phyloP scores from a whole-genome alignment of 2,888 invertebrate genomes.

The Limnephilus lunatus region DNA sequence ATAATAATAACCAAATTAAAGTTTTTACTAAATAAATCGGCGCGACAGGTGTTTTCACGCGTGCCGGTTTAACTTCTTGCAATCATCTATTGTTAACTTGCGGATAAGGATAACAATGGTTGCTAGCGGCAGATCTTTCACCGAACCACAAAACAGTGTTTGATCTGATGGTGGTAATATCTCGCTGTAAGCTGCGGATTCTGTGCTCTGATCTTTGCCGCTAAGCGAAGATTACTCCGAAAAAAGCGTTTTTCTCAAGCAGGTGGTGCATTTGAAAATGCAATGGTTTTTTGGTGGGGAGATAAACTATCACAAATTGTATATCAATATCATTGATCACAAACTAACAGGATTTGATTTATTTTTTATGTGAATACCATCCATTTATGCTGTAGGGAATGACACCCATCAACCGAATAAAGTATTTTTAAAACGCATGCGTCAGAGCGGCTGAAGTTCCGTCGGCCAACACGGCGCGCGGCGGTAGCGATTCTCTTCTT shows the following conservation, averaged over 20 bases:
- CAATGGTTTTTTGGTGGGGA: not conserved
- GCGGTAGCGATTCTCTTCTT: too few relatives aligned
- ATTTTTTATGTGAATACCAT: not conserved
- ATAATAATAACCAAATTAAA: not conserved
- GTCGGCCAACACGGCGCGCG: too few relatives aligned
- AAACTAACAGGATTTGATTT: not conserved
- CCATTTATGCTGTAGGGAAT: too few relatives aligned
- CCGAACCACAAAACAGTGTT: not conserved
- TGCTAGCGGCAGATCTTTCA: conserved; percentile 6
- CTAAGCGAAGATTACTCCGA: not conserved
- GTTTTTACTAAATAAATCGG: not conserved
- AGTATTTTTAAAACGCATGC: too few relatives aligned
- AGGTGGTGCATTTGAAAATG: conserved; percentile 10
- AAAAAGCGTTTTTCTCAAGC: not conserved
- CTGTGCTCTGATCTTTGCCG: not conserved
- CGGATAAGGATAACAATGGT: conserved; percentile 4
- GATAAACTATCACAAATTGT: not conserved
- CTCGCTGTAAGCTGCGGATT: not conserved
- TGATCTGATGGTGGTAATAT: not conserved
- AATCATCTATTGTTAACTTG: conserved; percentile 16
- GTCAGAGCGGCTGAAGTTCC: too few relatives aligned
- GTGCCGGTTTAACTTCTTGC: conserved; percentile 37
- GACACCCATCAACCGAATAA: too few relatives aligned
- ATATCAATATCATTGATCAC: too few relatives aligned
- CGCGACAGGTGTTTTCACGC: conserved; percentile 52